Evolutionary conservation across 1,140 invertebrate genomes (phyloP), one percentile per base, ranked within the genome.

Genomic region (Drosophila sp.): DNA sequence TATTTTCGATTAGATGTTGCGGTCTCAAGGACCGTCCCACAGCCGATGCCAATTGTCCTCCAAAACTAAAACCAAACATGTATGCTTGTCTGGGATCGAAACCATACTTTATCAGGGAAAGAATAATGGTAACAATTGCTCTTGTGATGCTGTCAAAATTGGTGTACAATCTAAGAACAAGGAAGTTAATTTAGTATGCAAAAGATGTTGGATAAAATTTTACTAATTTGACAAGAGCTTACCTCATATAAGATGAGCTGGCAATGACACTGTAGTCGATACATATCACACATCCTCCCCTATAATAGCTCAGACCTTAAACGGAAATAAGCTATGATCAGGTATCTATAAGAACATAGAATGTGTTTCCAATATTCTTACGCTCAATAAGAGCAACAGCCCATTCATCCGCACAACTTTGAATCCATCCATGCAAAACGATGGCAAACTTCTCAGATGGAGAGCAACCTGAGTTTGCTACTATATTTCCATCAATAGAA

Each of bases 1-100:
- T 91, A 65, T 79, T 90, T 35, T 76, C 58, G 17, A 92, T 68
- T 0, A 60, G 7, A 38, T 80, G 72, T 44, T 72, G 61, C 5
- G 75, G 70, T 3, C 54, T 65, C 27, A 91, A 55, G n/a, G 62
- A 57, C 4, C 79, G 64, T 4, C 90, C 91, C 4, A 91, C 89
- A 27, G 87, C 76, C 1, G 90, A 86, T 0, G 83, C 91, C 6
- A 92, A 35, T 69, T 90, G 89, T 0, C 90, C 91, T 2, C 91
- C 91, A 55, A 90, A 92, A 54, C 91, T 92, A 54, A 92, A 92
- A 4, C 91, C 91, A 72, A 91, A 92, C 72, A 92, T 71, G 47
- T 86, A 92, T 2, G 76, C 86, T 6, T 72, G 73, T 11, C 69
- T 76, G 1, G 79, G 72, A 60, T 91, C 72, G 8, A 91, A 86